Conservation (phyloP, 2,113 vertebrate genomes). For the Naja naja region DNA sequence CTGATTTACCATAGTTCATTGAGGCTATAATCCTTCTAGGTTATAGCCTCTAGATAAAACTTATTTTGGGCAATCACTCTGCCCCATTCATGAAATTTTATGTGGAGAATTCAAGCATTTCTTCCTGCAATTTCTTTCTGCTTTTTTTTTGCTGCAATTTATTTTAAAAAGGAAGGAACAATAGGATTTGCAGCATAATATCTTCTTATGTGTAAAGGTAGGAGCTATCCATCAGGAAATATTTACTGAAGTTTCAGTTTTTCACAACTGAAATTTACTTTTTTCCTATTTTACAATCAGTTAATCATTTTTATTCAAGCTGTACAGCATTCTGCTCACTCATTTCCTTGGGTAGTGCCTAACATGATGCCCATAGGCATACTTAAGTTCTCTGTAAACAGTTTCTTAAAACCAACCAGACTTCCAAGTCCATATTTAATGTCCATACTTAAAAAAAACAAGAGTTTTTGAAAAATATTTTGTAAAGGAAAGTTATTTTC, state of each 20-base stretch:
- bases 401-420: not conserved
- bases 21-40: not conserved
- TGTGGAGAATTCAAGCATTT: not conserved
- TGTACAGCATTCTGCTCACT: not conserved
- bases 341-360: not conserved
- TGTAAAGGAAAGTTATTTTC: not conserved
- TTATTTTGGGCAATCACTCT: not conserved
- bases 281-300: not conserved
- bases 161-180: not conserved
- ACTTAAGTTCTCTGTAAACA: not conserved
- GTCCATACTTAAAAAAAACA: not conserved
- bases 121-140: not conserved
- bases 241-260: not conserved
- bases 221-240: not conserved
- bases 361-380: not conserved
- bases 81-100: not conserved
- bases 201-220: not conserved
- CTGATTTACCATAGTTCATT: not conserved
- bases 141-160: not conserved
- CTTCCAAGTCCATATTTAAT: not conserved
- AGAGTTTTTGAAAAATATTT: not conserved
- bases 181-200: not conserved
- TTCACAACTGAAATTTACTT: not conserved
- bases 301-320: not conserved
- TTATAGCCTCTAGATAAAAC: not conserved